Percentiles rank a stretch among this genome's conserved stretches.
phyloP scores from a whole-genome alignment of 2,888 invertebrate genomes.

The Hylaea fasciaria region DNA sequence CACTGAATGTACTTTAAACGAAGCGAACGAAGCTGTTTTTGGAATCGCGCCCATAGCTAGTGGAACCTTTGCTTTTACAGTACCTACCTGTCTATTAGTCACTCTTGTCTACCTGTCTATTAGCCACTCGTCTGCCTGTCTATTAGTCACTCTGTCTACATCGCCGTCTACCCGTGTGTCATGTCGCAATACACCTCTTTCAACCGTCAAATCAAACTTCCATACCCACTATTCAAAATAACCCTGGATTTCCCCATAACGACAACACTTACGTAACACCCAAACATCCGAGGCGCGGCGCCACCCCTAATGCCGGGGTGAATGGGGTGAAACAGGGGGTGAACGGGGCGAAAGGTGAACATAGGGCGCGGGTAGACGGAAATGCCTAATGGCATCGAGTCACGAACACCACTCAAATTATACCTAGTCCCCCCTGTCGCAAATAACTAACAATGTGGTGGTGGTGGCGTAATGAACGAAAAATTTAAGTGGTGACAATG shows the following conservation, averaged over 20 bases:
- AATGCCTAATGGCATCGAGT: constrained; percentile 74
- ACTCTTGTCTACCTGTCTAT: no score
- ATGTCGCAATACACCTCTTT: neutral
- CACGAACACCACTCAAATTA: constrained; percentile 75
- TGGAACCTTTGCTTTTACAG: no score
- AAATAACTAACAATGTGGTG: constrained; percentile 12
- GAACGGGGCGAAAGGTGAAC: constrained; percentile 46
- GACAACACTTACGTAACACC: constrained; percentile 54
- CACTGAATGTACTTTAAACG: no score
- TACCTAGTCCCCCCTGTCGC: constrained; percentile 27
- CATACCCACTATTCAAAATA: constrained; percentile 29
- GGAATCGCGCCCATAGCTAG: no score
- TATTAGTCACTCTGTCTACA: no score
- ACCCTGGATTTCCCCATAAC: constrained; percentile 37
- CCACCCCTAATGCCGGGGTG: constrained; percentile 60
- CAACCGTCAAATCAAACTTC: constrained; percentile 10
- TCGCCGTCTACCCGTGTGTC: no score
- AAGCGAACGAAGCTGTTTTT: no score
- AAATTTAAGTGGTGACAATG: neutral
- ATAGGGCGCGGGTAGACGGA: constrained; percentile 60
- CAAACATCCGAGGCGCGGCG: constrained; percentile 54
- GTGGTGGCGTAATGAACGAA: neutral
- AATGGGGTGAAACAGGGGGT: constrained; percentile 46
- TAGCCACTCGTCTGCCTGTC: no score
- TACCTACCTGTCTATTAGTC: no score